Base-by-base conservation (phyloP, 2,888 invertebrate species). In the Escarpia spicata region DNA sequence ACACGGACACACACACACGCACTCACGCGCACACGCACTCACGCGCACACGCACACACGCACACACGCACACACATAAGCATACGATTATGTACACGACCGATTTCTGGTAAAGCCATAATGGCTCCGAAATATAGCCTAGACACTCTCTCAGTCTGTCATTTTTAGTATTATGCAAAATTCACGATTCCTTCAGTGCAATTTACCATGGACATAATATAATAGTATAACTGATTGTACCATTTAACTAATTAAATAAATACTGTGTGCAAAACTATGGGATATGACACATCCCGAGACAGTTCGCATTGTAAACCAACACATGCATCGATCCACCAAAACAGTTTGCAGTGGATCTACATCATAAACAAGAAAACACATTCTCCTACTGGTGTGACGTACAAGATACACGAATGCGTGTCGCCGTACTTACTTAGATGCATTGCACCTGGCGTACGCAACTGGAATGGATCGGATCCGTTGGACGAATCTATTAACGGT, bases 291-390 rank as follows among this genome's bases (percentile, higher is more conserved):
- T 19, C 60, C 60, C 60, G 15, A 60, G 60, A 12, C 19, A 60
- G 3, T 75, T 75, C 4, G 6, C 75, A 75, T 26, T 6, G 75
- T 75, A 26, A 75, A 75, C n/a, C 75, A 75, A n/a, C 19, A 26
- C n/a, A 26, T 75, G 75, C 26, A n/a, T 26, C 75, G 52, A 52
- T 52, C 52, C 52, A 12, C 52, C 52, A 52, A 9, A 75, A 75
- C 75, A 75, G n/a, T 75, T 75, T n/a, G 75, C 75, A 6, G n/a
- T 75, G 75, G 75, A 75, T 75, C 75, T 75, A 75, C 75, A n/a
- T 26, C 19, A 26, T 19, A 75, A n/a, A 75, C n/a, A n/a, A 26
- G 26, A 75, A 75, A 6, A 4, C 75, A 75, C 26, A 75, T 0
- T 52, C 52, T 12, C 52, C 52, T 12, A 52, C 52, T 52, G 52